phyloP scores from a whole-genome alignment of 2,113 vertebrate species.

The Cephalopterus ornatus region DNA sequence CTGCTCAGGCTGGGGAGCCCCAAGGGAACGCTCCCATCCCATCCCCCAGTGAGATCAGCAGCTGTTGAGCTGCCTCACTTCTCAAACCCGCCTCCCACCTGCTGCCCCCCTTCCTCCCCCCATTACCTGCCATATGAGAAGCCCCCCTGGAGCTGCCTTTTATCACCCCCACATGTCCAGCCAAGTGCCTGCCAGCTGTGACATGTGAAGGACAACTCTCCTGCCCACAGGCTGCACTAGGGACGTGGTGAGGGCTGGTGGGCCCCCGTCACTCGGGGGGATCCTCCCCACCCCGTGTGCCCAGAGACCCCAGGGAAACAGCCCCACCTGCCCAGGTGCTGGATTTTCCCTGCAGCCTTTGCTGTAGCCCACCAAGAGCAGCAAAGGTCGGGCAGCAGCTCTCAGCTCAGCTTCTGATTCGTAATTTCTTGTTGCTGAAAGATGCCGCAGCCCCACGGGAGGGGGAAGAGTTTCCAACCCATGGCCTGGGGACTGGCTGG shows the following conservation, averaged over 20 bases:
- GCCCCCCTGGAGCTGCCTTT: neutral
- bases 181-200: neutral
- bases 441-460: accelerated
- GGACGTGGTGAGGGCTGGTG: neutral
- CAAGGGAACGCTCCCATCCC: neutral
- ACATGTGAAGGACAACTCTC: accelerated
- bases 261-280: accelerated
- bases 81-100: neutral
- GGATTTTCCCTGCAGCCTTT: neutral
- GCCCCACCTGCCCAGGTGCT: neutral
- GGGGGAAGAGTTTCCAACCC: neutral
- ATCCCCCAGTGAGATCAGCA: slow-evolving; percentile 56
- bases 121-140: accelerated
- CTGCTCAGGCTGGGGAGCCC: slow-evolving; percentile 18
- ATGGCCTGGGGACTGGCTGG: neutral
- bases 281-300: too few species aligned
- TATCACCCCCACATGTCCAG: neutral
- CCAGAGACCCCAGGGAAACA: neutral
- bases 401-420: neutral
- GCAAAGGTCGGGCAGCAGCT: neutral
- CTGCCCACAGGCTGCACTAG: accelerated
- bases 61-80: slow-evolving; percentile 55
- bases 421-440: neutral
- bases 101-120: neutral
- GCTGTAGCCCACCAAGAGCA: neutral